Percentiles rank a stretch among this genome's conserved stretches.
Evolutionary conservation across 2,888 invertebrate species (phyloP).

Genomic region (Seira musarum): DNA sequence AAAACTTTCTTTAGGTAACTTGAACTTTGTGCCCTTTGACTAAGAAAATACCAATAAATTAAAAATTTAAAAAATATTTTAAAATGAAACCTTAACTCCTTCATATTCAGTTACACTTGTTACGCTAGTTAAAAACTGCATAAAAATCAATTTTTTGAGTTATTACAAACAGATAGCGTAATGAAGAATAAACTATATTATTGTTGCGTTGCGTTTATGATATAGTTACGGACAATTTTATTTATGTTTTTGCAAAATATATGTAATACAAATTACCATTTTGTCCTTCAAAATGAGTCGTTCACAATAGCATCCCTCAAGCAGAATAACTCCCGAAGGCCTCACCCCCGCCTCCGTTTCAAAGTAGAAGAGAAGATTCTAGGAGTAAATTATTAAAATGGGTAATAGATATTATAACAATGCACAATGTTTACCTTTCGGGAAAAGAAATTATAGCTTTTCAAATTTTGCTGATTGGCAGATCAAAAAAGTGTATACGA

Average conservation of each 20-base stretch:
- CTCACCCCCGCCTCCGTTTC: conserved; percentile 85
- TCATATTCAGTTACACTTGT: no score
- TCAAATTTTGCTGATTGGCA: neutral
- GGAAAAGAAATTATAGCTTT: no score
- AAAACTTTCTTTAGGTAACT: neutral
- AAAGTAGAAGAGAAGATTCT: conserved; percentile 94
- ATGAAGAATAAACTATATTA: neutral
- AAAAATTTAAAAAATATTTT: no score
- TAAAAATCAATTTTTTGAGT: no score
- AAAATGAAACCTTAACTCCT: no score
- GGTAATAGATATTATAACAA: no score
- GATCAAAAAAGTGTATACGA: neutral
- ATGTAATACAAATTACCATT: conserved; percentile 61
- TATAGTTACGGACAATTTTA: no score
- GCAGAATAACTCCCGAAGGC: conserved; percentile 87
- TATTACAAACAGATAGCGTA: no score
- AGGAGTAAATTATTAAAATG: no score
- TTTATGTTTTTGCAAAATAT: neutral
- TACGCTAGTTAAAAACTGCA: no score
- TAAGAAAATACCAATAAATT: no score
- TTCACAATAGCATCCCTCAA: conserved; percentile 93
- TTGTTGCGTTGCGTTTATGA: neutral
- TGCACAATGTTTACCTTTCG: neutral
- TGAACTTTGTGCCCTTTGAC: no score
- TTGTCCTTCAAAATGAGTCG: conserved; percentile 76